A percentile compares a stretch with the other conserved stretches of the same genome.
phyloP scores from a whole-genome alignment of 2,888 invertebrate species.

The Seira sanloemensis region DNA sequence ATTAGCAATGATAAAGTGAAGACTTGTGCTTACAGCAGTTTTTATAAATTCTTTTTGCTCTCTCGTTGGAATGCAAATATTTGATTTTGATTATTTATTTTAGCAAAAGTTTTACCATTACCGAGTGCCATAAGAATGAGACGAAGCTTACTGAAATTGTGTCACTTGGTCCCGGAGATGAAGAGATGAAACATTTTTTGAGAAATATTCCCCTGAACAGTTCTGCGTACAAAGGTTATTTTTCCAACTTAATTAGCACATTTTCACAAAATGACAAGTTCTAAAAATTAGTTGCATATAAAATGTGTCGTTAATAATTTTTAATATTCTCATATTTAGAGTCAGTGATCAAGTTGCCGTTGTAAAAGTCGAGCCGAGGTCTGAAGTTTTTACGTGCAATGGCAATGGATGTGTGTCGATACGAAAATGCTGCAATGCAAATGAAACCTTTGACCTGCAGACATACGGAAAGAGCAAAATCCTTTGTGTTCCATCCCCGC shows the following conservation, averaged over 20 bases:
- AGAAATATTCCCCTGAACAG: slow-evolving; percentile 23
- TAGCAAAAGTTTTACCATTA: too few relatives aligned
- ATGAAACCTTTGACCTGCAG: slow-evolving; percentile 51
- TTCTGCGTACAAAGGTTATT: slow-evolving; percentile 29
- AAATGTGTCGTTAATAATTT: too few relatives aligned
- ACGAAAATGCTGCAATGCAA: slow-evolving; percentile 49
- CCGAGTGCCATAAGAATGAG: slow-evolving; percentile 29
- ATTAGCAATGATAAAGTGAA: too few relatives aligned
- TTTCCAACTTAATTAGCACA: background rate
- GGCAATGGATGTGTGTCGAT: slow-evolving; percentile 44
- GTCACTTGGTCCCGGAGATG: slow-evolving; percentile 35
- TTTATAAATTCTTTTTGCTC: too few relatives aligned
- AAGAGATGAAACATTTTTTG: slow-evolving; percentile 6
- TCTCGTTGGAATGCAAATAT: too few relatives aligned
- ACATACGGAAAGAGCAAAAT: slow-evolving; percentile 40
- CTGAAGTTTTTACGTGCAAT: too few relatives aligned
- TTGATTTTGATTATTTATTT: too few relatives aligned
- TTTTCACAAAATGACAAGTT: background rate
- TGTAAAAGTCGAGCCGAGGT: background rate
- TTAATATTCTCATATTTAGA: background rate
- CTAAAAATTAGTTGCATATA: too few relatives aligned
- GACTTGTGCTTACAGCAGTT: too few relatives aligned
- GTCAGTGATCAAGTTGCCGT: background rate
- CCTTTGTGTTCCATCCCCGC: slow-evolving; percentile 31
- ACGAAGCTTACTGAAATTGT: background rate